Evolutionary conservation across 2,113 vertebrate species (phyloP).

Genomic region (Eupsittula cactorum): DNA sequence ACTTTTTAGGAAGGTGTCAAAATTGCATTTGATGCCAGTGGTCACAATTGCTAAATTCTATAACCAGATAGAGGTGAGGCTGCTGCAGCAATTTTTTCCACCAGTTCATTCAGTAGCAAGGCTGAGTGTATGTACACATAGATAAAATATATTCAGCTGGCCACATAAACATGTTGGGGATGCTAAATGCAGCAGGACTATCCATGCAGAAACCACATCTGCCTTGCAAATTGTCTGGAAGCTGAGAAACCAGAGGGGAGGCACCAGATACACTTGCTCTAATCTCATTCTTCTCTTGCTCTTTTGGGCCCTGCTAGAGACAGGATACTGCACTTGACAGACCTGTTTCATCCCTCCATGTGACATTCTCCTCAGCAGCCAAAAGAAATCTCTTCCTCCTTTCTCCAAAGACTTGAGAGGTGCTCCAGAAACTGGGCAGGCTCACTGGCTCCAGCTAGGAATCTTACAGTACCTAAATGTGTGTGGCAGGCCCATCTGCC

Average conservation of each 20-base stretch:
- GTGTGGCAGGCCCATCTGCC: background rate
- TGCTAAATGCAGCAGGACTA: background rate
- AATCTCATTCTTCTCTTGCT: background rate
- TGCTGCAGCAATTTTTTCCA: background rate
- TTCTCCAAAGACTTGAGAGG: background rate
- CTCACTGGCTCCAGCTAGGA: background rate
- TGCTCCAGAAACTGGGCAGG: background rate
- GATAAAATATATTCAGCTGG: background rate
- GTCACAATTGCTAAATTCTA: background rate
- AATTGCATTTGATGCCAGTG: background rate
- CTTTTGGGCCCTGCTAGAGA: background rate
- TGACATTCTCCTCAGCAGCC: background rate
- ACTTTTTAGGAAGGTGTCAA: background rate
- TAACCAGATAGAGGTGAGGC: background rate
- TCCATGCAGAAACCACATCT: background rate
- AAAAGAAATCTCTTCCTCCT: background rate
- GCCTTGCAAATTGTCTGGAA: background rate
- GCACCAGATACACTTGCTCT: background rate
- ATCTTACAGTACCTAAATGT: background rate
- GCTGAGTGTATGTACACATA: background rate
- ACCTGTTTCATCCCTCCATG: background rate
- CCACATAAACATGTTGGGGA: background rate
- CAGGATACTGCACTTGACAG: background rate
- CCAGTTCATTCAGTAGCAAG: background rate
- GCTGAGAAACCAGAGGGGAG: background rate